Evolutionary conservation across 2,888 invertebrate species (phyloP).

Genomic region (Pilophorus perplexus): DNA sequence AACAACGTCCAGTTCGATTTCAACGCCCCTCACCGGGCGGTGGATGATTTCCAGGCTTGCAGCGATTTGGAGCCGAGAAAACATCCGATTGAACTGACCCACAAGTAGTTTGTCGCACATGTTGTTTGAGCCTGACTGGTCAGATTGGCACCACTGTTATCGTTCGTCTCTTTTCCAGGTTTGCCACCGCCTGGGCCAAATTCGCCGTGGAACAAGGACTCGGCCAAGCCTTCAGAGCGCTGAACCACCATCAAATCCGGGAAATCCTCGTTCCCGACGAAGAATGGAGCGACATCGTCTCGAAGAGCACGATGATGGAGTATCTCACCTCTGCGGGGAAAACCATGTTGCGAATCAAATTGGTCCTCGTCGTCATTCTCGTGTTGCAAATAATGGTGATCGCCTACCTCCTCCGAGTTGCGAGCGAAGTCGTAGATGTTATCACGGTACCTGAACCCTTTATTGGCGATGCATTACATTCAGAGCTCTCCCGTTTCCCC

Average conservation of each 20-base stretch:
- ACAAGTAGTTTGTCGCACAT: constrained; percentile 2
- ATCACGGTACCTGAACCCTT: too few species aligned
- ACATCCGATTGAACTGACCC: constrained; percentile 2
- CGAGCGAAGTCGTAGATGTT: constrained; percentile 15
- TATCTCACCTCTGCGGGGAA: not conserved
- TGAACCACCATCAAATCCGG: constrained; percentile 1
- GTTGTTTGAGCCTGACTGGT: too few species aligned
- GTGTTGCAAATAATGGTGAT: constrained; percentile 12
- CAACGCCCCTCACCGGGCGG: not conserved
- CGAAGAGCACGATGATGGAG: not conserved
- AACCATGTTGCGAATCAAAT: not conserved
- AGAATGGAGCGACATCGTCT: not conserved
- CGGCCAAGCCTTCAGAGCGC: not conserved
- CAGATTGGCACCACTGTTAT: not conserved
- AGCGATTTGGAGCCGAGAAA: constrained; percentile 13
- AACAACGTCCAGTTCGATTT: constrained; percentile 11
- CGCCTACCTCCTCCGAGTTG: not conserved
- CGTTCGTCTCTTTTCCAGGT: not conserved
- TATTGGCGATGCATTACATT: too few species aligned
- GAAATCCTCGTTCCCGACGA: not conserved
- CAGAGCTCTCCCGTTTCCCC: too few species aligned
- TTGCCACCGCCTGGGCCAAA: not conserved
- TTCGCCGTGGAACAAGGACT: constrained; percentile 1
- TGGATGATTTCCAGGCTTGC: constrained; percentile 14
- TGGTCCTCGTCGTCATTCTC: constrained; percentile 3